A percentile compares a stretch with the other conserved stretches of the same genome.
Evolutionary conservation across 2,888 invertebrate species (phyloP).

Genomic region (Conus canariensis): DNA sequence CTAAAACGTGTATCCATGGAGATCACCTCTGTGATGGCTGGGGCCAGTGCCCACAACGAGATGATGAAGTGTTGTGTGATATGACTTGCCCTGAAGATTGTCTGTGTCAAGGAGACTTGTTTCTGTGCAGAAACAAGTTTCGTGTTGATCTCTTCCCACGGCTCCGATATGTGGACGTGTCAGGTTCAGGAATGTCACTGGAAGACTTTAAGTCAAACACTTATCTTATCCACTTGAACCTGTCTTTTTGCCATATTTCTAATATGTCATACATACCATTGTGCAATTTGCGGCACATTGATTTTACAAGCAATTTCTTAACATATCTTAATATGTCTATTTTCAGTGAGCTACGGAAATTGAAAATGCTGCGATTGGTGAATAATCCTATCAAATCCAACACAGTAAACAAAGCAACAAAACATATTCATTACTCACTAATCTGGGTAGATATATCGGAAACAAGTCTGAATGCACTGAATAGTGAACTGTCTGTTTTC

Average conservation of each 20-base stretch:
- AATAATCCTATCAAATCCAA: not conserved
- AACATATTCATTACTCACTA: not conserved
- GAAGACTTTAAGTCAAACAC: not conserved
- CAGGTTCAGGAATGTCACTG: not conserved
- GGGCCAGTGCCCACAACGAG: not conserved
- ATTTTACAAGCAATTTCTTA: not conserved
- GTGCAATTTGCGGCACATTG: not conserved
- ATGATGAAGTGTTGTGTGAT: constrained; percentile 11
- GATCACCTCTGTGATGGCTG: constrained; percentile 22
- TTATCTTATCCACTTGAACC: not conserved
- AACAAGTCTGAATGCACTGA: not conserved
- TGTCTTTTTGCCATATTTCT: not conserved
- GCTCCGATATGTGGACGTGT: not conserved
- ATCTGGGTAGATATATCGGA: not conserved
- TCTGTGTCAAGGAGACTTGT: not conserved
- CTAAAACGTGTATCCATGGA: not conserved
- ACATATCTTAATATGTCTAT: not conserved
- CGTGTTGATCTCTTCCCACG: not conserved
- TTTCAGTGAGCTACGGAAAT: not conserved
- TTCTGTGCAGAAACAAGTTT: not conserved
- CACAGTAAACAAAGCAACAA: not conserved
- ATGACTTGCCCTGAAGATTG: constrained; percentile 18
- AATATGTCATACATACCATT: not conserved
- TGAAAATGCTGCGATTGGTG: not conserved
- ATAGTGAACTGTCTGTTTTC: not conserved